A percentile compares a stretch with the other conserved stretches of the same genome.
These are phyloP conservation scores for Galaxea fascicularis DNA, from an alignment of 92 coral and sea anemone species.

Conservation along the genomic window DNA sequence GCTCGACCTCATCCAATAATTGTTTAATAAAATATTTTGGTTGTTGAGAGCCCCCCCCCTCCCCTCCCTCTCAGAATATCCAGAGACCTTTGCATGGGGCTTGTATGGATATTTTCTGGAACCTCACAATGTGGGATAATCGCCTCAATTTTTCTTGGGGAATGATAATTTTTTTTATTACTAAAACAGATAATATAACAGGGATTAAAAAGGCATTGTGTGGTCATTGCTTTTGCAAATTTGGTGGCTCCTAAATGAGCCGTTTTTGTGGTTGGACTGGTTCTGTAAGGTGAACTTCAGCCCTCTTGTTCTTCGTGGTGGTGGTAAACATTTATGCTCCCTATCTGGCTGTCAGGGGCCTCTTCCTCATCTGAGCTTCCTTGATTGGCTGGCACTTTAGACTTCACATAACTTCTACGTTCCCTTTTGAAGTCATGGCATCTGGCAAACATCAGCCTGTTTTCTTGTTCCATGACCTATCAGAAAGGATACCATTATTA, in stretches of 20 bases:
- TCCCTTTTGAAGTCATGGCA: conserved; percentile 8
- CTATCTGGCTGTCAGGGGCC: background rate
- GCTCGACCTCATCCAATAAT: too few relatives aligned
- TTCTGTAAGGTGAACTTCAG: background rate
- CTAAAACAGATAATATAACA: too few relatives aligned
- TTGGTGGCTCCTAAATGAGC: too few relatives aligned
- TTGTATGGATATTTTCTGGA: too few relatives aligned
- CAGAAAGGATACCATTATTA: background rate
- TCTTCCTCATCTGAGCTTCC: background rate
- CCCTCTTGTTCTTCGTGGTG: background rate
- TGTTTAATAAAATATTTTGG: too few relatives aligned
- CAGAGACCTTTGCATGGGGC: too few relatives aligned
- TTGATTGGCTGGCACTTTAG: background rate
- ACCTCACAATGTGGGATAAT: too few relatives aligned
- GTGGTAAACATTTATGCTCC: background rate
- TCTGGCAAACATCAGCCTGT: conserved; percentile 36
- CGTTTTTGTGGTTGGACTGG: background rate
- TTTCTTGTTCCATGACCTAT: conserved; percentile 53
- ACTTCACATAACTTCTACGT: conserved; percentile 17
- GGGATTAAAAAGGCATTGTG: too few relatives aligned
- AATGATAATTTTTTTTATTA: too few relatives aligned
- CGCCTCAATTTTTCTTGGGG: too few relatives aligned
- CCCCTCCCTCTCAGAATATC: too few relatives aligned
- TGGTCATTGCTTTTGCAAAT: background rate
- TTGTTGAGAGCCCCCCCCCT: too few relatives aligned